Evolutionary conservation across 2,797 vertebrate genomes (phyloP), one percentile per base, ranked within the genome.

Genomic region (Diplodus sargus): DNA sequence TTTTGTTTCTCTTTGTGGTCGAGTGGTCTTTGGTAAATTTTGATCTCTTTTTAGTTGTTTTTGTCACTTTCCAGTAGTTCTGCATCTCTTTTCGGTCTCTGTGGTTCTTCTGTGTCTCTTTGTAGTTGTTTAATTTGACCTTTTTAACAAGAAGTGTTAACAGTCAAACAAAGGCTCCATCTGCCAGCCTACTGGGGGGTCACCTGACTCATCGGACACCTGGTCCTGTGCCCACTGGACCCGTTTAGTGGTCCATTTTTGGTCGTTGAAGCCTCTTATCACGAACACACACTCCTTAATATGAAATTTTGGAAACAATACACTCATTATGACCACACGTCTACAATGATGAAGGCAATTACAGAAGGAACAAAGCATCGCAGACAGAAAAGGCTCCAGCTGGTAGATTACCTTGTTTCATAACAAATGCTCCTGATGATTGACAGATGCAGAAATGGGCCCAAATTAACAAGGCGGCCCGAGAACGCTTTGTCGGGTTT

Each of bases 381-480:
- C 10, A 70, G 70, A 18, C 56, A 45, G 71, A 83, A 39, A 23
- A 63, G 71, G 28, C 57, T 49, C 60, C 69, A 61, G 73, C 42
- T 75, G 63, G 54, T 43, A 70, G 82, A 78, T 72, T 72, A 65
- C 23, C 28, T n/a, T 4, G 8, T 72, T 10, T 76, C 17, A 5
- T 66, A 76, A 81, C 13, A 62, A 76, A 73, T 34, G 16, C 28
- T 56, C 6, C 28, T 1, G 22, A 0, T 84, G 79, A 84, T n/a
- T 85, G 82, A 49, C 74, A 79, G 70, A 57, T 39, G 14, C 22
- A 58, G 70, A 42, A 74, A 62, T 0, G 22, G 22, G 71, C 8
- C 47, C 22, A 60, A 85, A 78, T 76, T 81, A 22, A 82, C 22
- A 22, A 25, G 68, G 74, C 71, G 71, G 4, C 2, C 63, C 60